A percentile compares a stretch with the other conserved stretches of the same genome.
phyloP scores from a whole-genome alignment of 2,888 invertebrate species.

The Napeogenes sylphis region DNA sequence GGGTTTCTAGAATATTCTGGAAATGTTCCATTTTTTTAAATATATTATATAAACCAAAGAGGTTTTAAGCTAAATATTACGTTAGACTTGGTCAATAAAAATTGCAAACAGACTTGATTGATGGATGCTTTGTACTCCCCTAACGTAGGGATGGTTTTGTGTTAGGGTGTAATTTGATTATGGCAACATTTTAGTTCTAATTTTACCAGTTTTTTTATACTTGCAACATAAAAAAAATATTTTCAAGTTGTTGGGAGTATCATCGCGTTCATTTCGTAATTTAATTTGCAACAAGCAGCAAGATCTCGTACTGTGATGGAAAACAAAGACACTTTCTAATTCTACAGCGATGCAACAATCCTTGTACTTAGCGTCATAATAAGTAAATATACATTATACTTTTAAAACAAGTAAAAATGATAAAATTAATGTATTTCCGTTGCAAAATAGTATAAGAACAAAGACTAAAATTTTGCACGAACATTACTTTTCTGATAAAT shows the following conservation, averaged over 20 bases:
- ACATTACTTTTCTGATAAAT: not conserved
- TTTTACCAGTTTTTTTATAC: not conserved
- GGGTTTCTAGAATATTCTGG: too few relatives aligned
- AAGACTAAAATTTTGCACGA: constrained; percentile 3
- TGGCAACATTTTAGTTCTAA: constrained; percentile 3
- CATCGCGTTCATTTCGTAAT: not conserved
- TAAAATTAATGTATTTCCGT: too few relatives aligned
- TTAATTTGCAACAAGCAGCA: not conserved
- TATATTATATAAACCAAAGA: too few relatives aligned
- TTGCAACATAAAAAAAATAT: not conserved
- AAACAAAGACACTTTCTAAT: constrained; percentile 16
- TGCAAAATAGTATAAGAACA: not conserved
- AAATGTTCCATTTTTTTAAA: too few relatives aligned
- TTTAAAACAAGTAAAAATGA: too few relatives aligned
- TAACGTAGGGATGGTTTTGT: constrained; percentile 3
- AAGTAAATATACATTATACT: too few relatives aligned
- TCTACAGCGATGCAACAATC: constrained; percentile 2
- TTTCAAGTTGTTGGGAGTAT: not conserved
- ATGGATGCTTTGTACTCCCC: constrained; percentile 16
- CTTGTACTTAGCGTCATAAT: not conserved
- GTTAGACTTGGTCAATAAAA: constrained; percentile 2
- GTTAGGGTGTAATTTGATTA: constrained; percentile 7
- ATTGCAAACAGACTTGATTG: constrained; percentile 18
- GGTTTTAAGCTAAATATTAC: not conserved
- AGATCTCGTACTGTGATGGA: constrained; percentile 14